A percentile compares a stretch with the other conserved stretches of the same genome.
phyloP scores from a whole-genome alignment of 2,888 invertebrate species.

The Lottia gigantea region DNA sequence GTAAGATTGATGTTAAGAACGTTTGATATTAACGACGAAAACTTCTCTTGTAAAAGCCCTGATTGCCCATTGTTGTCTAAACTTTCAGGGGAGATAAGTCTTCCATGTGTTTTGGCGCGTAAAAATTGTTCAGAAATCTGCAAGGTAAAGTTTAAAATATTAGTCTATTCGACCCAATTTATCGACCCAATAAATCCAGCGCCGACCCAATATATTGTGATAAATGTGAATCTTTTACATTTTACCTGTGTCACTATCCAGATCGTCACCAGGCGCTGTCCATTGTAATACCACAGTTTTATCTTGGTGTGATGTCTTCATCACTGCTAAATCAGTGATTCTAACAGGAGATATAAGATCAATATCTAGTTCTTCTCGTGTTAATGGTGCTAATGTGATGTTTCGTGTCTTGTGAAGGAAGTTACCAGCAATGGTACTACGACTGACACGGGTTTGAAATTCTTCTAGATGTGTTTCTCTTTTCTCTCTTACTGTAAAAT shows the following conservation, averaged over 20 bases:
- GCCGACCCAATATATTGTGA: too few relatives aligned
- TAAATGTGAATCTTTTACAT: too few relatives aligned
- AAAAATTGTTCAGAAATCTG: too few relatives aligned
- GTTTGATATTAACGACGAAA: background rate
- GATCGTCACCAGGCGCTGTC: constrained; percentile 52
- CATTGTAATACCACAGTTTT: constrained; percentile 42
- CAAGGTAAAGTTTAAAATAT: too few relatives aligned
- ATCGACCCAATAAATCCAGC: too few relatives aligned
- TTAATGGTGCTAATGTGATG: constrained; percentile 11
- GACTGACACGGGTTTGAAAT: background rate
- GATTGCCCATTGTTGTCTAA: too few relatives aligned
- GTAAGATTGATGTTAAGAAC: background rate
- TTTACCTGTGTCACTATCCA: constrained; percentile 49
- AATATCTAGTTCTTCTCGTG: background rate
- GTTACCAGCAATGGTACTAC: constrained; percentile 14
- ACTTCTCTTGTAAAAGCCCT: too few relatives aligned
- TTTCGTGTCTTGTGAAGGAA: constrained; percentile 14
- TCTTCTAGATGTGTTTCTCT: background rate
- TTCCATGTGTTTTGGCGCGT: too few relatives aligned
- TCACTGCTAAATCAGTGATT: constrained; percentile 45
- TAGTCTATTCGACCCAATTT: too few relatives aligned
- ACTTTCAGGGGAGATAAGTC: too few relatives aligned
- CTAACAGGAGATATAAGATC: constrained; percentile 41
- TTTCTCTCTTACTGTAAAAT: background rate
- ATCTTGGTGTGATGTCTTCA: constrained; percentile 35